phyloP scores from a whole-genome alignment of 2,797 vertebrate genomes.

The Anomalospiza imberbis region DNA sequence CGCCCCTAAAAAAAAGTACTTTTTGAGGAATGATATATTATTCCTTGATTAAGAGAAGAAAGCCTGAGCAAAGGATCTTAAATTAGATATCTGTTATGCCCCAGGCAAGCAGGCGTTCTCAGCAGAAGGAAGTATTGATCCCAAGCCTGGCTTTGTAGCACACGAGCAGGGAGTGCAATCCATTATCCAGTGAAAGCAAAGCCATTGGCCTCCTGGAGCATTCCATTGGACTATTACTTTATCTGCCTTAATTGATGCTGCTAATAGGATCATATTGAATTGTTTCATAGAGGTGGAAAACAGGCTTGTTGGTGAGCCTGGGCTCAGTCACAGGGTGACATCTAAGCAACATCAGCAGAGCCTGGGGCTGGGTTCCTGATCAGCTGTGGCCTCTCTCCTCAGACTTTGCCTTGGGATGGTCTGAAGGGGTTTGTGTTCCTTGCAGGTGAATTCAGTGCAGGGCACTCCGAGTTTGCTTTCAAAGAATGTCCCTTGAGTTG shows the following conservation, averaged over 20 bases:
- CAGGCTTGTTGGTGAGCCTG: constrained; percentile 66
- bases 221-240: constrained; percentile 79
- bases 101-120: constrained; percentile 64
- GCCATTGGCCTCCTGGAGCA: constrained; percentile 75
- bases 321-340: constrained; percentile 58
- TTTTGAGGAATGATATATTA: constrained; percentile 9
- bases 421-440: background rate
- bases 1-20: constrained; percentile 2
- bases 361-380: background rate
- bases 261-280: constrained; percentile 78
- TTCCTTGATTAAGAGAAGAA: constrained; percentile 58
- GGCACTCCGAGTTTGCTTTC: background rate
- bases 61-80: constrained; percentile 38
- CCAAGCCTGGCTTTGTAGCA: constrained; percentile 61
- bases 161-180: constrained; percentile 64
- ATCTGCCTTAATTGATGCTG: constrained; percentile 77
- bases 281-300: constrained; percentile 62
- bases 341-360: constrained; percentile 25
- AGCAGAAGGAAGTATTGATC: constrained; percentile 76
- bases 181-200: constrained; percentile 70
- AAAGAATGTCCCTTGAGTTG: background rate
- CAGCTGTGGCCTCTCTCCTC: background rate
- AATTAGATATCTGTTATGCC: constrained; percentile 64
- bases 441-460: background rate
- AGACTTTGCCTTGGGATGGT: background rate